Evolutionary conservation across 1,140 invertebrate species (phyloP).

Genomic region (Lerema accius): DNA sequence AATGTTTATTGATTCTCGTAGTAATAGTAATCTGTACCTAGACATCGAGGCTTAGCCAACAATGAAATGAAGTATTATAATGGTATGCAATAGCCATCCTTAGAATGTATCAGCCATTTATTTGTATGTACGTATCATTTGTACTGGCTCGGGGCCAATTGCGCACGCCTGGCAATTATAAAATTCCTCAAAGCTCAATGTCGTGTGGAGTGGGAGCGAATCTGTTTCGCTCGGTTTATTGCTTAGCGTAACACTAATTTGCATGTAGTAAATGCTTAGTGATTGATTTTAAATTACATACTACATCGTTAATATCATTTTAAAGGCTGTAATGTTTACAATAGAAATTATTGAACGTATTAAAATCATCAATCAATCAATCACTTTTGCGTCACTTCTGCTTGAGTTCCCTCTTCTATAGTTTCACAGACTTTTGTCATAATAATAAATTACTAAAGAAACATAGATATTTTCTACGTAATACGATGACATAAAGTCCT

Average conservation of each 20-base stretch:
- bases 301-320: no score
- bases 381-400: no score
- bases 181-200: conserved; percentile 29
- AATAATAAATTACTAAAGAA: no score
- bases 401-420: no score
- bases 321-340: no score
- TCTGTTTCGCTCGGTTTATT: conserved; percentile 22
- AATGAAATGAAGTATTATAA: conserved; percentile 29
- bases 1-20: no score
- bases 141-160: conserved; percentile 27
- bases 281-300: conserved; percentile 12
- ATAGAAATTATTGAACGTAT: no score
- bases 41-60: conserved; percentile 13
- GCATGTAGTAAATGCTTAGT: conserved; percentile 15
- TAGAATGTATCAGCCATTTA: conserved; percentile 25
- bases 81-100: conserved; percentile 18
- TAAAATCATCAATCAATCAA: no score
- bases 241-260: conserved; percentile 7
- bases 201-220: conserved; percentile 17
- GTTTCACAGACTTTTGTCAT: no score
- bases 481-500: no score
- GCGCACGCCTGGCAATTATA: conserved; percentile 25
- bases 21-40: no score
- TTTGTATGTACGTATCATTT: conserved; percentile 27
- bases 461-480: no score